Evolutionary conservation across 2,113 vertebrate genomes (phyloP).

Genomic region (Oryzias woworae): DNA sequence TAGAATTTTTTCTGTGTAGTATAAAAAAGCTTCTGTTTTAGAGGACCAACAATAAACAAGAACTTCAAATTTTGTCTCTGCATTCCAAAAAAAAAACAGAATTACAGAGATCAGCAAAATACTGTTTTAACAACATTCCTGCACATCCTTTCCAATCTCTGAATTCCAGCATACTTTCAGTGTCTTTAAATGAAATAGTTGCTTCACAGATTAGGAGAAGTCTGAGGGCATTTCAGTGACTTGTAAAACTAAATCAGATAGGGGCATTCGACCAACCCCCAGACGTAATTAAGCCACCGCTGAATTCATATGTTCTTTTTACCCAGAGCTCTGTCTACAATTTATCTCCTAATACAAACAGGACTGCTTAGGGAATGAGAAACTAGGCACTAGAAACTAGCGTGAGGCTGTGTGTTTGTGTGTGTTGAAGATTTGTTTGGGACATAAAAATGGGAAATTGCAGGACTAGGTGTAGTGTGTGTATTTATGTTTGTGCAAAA

Average conservation of each 20-base stretch:
- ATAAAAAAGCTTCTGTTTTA: too few relatives aligned
- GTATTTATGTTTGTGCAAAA: constrained; percentile 16
- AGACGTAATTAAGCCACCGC: constrained; percentile 63
- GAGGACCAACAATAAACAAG: too few relatives aligned
- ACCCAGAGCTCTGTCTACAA: constrained; percentile 38
- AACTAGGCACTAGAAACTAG: constrained; percentile 34
- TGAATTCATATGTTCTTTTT: constrained; percentile 59
- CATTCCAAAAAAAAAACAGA: too few relatives aligned
- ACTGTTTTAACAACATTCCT: neutral
- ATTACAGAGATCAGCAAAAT: too few relatives aligned
- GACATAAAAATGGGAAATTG: neutral
- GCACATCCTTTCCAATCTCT: constrained; percentile 24
- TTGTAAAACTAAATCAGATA: constrained; percentile 59
- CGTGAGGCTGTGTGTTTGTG: constrained; percentile 10
- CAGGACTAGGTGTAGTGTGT: constrained; percentile 22
- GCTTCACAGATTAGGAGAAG: constrained; percentile 56
- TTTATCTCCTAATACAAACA: constrained; percentile 64
- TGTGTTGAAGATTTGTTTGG: neutral
- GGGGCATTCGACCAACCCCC: constrained; percentile 56
- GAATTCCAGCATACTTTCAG: constrained; percentile 50
- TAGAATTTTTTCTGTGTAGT: too few relatives aligned
- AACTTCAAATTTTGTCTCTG: too few relatives aligned
- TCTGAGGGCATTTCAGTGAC: constrained; percentile 31
- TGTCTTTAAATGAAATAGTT: constrained; percentile 26
- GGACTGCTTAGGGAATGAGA: constrained; percentile 46